Evolutionary conservation across 2,797 vertebrate genomes (phyloP).

Genomic region (Sorex maritimensis): DNA sequence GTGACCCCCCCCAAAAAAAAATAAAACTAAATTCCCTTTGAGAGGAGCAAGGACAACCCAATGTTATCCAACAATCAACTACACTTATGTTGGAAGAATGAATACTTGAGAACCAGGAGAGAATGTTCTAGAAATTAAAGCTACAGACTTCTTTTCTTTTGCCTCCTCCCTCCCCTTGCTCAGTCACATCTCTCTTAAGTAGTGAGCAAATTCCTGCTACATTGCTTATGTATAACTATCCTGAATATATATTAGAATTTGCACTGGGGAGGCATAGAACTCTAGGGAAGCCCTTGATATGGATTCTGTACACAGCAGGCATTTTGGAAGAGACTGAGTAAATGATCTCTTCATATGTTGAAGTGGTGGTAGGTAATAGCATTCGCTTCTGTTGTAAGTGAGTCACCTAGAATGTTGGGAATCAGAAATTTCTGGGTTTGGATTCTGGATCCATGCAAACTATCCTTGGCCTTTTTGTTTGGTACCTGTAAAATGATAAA

Average conservation of each 20-base stretch:
- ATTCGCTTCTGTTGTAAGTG: background rate
- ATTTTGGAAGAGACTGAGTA: background rate
- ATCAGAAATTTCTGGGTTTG: background rate
- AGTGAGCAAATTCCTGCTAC: slow-evolving; percentile 8
- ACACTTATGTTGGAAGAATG: background rate
- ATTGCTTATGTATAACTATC: background rate
- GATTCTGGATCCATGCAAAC: background rate
- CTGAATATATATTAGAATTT: background rate
- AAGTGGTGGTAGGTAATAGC: background rate
- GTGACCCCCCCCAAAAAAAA: too few relatives aligned
- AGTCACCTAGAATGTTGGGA: background rate
- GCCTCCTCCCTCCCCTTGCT: background rate
- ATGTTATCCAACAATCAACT: too few relatives aligned
- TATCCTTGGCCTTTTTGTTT: background rate
- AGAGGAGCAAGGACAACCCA: too few relatives aligned
- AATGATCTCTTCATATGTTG: background rate
- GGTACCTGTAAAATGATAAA: background rate
- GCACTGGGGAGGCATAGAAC: background rate
- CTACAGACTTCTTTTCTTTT: background rate
- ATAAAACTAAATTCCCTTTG: too few relatives aligned
- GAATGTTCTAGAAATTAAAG: background rate
- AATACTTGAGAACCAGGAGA: background rate
- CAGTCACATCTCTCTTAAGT: background rate
- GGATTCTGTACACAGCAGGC: background rate
- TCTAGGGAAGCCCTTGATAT: background rate